Evolutionary conservation across 1,140 invertebrate species (phyloP).

Genomic region (Cyrtorhinus lividipennis): DNA sequence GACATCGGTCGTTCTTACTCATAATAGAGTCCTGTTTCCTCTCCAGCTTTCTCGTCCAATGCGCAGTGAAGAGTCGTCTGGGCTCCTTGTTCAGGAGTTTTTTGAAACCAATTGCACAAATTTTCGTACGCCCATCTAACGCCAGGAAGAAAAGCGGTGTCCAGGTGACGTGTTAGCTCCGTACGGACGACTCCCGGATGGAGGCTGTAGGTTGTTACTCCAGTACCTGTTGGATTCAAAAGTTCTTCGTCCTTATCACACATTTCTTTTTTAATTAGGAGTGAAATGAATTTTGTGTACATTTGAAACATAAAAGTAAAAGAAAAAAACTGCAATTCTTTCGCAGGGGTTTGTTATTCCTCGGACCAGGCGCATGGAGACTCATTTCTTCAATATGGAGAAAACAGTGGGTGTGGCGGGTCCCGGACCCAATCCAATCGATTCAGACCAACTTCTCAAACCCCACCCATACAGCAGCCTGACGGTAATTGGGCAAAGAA

Average conservation of each 20-base stretch:
- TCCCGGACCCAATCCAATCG: too few relatives aligned
- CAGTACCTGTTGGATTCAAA: slow-evolving; percentile 38
- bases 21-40: slow-evolving; percentile 49
- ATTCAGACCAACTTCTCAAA: too few relatives aligned
- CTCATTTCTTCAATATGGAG: too few relatives aligned
- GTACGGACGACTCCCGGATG: slow-evolving; percentile 62
- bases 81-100: slow-evolving; percentile 50
- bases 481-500: too few relatives aligned
- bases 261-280: background rate
- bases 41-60: slow-evolving; percentile 47
- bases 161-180: slow-evolving; percentile 53
- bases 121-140: slow-evolving; percentile 39
- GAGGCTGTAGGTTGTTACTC: slow-evolving; percentile 48
- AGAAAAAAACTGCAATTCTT: background rate
- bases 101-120: slow-evolving; percentile 35
- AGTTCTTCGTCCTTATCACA: too few relatives aligned
- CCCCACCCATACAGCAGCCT: too few relatives aligned
- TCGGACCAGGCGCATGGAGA: too few relatives aligned
- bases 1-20: too few relatives aligned
- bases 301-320: background rate
- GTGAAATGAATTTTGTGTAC: background rate
- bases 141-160: slow-evolving; percentile 33
- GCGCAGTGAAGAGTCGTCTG: slow-evolving; percentile 69
- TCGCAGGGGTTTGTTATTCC: too few relatives aligned
- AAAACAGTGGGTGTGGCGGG: too few relatives aligned